These are phyloP conservation scores for Crypturellus tataupa DNA, from an alignment of 2,797 vertebrate genomes.

Conservation along the genomic window DNA sequence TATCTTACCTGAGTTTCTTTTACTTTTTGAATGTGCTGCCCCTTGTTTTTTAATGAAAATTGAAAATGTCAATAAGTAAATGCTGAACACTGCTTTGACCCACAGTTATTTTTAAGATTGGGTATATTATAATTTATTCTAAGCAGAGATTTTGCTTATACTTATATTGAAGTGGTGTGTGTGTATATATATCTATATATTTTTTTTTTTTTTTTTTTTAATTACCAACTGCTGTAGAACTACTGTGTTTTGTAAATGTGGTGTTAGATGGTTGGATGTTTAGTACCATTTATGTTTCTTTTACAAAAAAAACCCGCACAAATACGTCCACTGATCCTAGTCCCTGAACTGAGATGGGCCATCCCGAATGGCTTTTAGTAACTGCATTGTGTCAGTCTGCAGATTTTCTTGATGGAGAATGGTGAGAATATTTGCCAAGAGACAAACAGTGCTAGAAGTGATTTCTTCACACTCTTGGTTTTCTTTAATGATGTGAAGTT, in stretches of 20 bases:
- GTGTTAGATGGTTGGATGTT: not conserved
- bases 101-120: conserved; percentile 10
- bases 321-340: conserved; percentile 43
- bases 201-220: not conserved
- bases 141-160: conserved; percentile 8
- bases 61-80: conserved; percentile 25
- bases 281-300: not conserved
- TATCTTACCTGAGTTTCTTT: conserved; percentile 62
- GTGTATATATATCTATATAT: not conserved
- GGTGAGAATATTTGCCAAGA: conserved; percentile 7
- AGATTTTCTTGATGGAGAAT: not conserved
- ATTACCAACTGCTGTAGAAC: conserved; percentile 13
- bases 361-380: conserved; percentile 6
- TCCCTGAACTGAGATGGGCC: conserved; percentile 25
- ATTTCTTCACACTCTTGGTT: not conserved
- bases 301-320: not conserved
- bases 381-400: not conserved
- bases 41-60: conserved; percentile 58
- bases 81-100: not conserved
- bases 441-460: not conserved
- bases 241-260: conserved; percentile 48
- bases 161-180: not conserved
- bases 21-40: conserved; percentile 68
- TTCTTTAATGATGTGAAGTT: not conserved
- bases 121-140: conserved; percentile 8